Conservation (phyloP, 2,797 vertebrate genomes). For the Thunnus albacares region DNA sequence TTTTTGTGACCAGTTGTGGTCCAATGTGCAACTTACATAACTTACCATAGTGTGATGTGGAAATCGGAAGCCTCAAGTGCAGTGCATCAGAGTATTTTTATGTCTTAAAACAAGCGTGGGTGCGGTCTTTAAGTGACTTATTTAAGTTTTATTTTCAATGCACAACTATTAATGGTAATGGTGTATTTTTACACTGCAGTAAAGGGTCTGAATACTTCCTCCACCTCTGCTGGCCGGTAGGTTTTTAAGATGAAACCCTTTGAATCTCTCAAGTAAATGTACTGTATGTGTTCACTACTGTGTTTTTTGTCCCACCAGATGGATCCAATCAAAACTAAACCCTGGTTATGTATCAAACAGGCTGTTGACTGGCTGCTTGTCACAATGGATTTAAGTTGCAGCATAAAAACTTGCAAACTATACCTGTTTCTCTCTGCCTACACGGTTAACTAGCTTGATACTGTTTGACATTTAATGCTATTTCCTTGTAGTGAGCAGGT, state of each 20-base stretch:
- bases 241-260: not conserved
- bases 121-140: too few relatives aligned
- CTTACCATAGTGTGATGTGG: too few relatives aligned
- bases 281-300: not conserved
- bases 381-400: not conserved
- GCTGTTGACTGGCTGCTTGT: not conserved
- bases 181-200: too few relatives aligned
- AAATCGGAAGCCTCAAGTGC: too few relatives aligned
- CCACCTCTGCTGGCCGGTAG: too few relatives aligned
- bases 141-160: too few relatives aligned
- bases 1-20: too few relatives aligned
- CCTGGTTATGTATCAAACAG: constrained; percentile 8
- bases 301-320: too few relatives aligned
- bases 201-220: not conserved
- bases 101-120: too few relatives aligned
- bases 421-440: not conserved
- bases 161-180: too few relatives aligned
- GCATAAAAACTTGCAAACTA: not conserved
- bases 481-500: not conserved
- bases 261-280: not conserved
- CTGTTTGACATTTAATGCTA: not conserved
- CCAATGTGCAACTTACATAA: too few relatives aligned
- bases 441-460: not conserved
- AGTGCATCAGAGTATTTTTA: too few relatives aligned
- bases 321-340: constrained; percentile 22